Evolutionary conservation across 2,113 vertebrate species (phyloP).

Genomic region (Dolichotis patagonum): DNA sequence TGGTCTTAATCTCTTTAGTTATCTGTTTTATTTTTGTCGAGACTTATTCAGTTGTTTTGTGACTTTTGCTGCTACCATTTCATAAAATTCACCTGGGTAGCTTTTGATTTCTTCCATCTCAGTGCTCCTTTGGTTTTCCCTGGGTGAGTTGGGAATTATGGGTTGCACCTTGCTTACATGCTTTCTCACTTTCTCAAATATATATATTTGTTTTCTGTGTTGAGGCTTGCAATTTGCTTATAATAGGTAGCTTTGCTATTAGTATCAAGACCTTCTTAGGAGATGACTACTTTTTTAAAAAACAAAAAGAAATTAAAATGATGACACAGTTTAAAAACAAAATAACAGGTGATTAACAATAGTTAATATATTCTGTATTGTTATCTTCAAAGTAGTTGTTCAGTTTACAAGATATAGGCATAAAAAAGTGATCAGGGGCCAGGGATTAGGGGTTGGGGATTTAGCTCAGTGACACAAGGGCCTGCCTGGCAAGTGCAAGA

Average conservation of each 20-base stretch:
- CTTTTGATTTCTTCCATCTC: background rate
- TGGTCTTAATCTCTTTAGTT: background rate
- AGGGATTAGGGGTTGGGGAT: too few relatives aligned
- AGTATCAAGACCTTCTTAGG: background rate
- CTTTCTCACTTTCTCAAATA: background rate
- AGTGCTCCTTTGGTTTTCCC: background rate
- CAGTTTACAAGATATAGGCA: too few relatives aligned
- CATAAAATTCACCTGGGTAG: background rate
- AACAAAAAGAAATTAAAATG: too few relatives aligned
- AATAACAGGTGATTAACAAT: too few relatives aligned
- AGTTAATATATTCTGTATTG: too few relatives aligned
- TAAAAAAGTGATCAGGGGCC: too few relatives aligned
- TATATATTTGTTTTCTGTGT: background rate
- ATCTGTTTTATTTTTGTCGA: background rate
- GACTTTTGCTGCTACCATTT: background rate
- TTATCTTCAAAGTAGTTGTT: too few relatives aligned
- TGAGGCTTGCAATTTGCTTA: background rate
- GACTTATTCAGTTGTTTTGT: background rate
- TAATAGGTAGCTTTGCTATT: background rate
- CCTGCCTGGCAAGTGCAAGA: too few relatives aligned
- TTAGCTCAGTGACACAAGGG: too few relatives aligned
- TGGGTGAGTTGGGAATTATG: background rate
- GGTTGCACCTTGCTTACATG: background rate
- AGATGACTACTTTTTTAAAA: background rate
- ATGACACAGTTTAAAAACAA: too few relatives aligned